These are phyloP conservation scores for Rhaphigaster nebulosa DNA, from an alignment of 2,888 invertebrate species.

Conservation along the genomic window DNA sequence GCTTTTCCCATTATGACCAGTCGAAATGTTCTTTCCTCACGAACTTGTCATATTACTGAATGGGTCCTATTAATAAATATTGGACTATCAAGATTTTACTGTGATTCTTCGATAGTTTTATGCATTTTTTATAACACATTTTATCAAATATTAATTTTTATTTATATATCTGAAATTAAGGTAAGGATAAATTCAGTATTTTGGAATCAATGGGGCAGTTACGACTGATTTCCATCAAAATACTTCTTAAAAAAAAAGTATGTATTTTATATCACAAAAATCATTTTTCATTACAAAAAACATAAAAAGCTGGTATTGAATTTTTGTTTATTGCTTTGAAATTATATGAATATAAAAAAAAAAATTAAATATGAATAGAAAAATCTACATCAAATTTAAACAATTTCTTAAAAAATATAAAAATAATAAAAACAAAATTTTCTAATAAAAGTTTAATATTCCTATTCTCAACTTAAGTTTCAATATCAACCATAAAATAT, in stretches of 20 bases:
- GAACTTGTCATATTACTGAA: too few relatives aligned
- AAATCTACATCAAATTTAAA: neutral
- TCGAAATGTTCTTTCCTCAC: too few relatives aligned
- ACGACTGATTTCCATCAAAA: neutral
- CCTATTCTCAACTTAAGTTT: neutral
- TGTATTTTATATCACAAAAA: neutral
- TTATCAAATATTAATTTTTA: neutral
- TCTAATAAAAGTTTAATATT: neutral
- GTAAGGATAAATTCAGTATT: neutral
- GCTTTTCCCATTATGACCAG: too few relatives aligned
- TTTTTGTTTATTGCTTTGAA: neutral
- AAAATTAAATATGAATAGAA: neutral
- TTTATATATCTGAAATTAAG: neutral
- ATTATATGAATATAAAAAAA: neutral
- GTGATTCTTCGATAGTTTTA: too few relatives aligned
- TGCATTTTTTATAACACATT: neutral
- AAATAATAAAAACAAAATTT: conserved; percentile 2
- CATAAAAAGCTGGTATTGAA: neutral
- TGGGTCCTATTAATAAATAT: too few relatives aligned
- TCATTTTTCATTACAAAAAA: neutral
- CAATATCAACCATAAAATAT: neutral
- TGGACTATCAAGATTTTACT: too few relatives aligned
- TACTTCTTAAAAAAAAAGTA: neutral
- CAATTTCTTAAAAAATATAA: neutral
- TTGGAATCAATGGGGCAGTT: neutral